A percentile compares a stretch with the other conserved stretches of the same genome.
These are phyloP conservation scores for Sarcophaga variegata DNA, from an alignment of 2,888 invertebrate species.

Conservation along the genomic window DNA sequence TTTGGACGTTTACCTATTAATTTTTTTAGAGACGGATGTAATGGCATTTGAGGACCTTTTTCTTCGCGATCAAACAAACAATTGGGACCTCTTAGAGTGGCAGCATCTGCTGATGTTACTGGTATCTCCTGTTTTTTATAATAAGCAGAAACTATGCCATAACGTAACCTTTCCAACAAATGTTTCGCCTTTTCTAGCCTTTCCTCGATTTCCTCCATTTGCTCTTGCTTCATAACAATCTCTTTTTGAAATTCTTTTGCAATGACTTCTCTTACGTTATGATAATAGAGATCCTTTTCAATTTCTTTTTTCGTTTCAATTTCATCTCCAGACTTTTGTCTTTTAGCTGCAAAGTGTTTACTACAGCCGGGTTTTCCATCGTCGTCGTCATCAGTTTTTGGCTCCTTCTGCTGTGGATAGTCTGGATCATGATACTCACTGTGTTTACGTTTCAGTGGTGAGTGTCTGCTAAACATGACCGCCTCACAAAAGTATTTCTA, in stretches of 20 bases:
- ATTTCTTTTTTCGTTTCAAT: background rate
- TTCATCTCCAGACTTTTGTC: slow-evolving; percentile 4
- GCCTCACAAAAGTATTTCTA: slow-evolving; percentile 24
- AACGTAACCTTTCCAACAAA: slow-evolving; percentile 84
- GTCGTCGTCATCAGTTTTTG: slow-evolving; percentile 10
- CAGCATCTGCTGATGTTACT: slow-evolving; percentile 78
- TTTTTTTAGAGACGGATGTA: slow-evolving; percentile 91
- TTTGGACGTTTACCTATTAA: slow-evolving; percentile 85
- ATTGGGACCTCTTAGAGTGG: slow-evolving; percentile 75
- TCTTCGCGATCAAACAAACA: slow-evolving; percentile 74
- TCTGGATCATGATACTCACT: slow-evolving; percentile 85
- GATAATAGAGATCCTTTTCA: slow-evolving; percentile 53
- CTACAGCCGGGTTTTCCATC: slow-evolving; percentile 45
- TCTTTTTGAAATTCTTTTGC: slow-evolving; percentile 88
- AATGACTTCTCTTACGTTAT: slow-evolving; percentile 85
- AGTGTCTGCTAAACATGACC: slow-evolving; percentile 64
- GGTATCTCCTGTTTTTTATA: slow-evolving; percentile 84
- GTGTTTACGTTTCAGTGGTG: slow-evolving; percentile 78
- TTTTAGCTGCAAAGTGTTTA: slow-evolving; percentile 20
- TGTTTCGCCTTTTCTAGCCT: slow-evolving; percentile 84
- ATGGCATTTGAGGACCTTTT: slow-evolving; percentile 82
- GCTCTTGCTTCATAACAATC: slow-evolving; percentile 86
- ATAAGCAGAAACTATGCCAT: slow-evolving; percentile 84
- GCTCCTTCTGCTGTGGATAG: slow-evolving; percentile 76
- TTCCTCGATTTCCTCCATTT: slow-evolving; percentile 87